Evolutionary conservation across 2,113 vertebrate genomes (phyloP).

Genomic region (Pandion haliaetus): DNA sequence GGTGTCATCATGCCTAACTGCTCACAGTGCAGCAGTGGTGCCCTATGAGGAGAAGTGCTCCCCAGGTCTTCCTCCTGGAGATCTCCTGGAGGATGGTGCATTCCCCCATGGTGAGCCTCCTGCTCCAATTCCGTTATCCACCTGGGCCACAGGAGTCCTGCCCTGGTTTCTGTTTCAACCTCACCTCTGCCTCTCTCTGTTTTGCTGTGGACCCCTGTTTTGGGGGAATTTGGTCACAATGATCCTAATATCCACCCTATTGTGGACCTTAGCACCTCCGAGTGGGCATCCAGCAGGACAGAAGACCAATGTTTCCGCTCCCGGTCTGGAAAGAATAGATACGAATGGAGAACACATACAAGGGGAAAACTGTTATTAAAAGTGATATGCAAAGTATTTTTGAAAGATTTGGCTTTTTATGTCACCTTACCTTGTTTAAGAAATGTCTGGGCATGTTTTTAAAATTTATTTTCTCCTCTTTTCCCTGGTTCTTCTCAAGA

Average conservation of each 20-base stretch:
- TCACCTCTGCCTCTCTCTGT: neutral
- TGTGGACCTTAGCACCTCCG: fast-evolving
- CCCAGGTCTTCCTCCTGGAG: neutral
- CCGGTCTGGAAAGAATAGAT: neutral
- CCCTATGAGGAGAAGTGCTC: neutral
- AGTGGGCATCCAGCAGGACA: neutral
- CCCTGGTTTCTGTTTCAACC: neutral
- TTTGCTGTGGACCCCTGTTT: neutral
- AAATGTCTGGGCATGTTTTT: neutral
- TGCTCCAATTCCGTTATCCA: neutral
- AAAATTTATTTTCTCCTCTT: neutral
- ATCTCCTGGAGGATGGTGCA: neutral
- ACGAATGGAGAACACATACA: neutral
- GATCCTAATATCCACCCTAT: neutral
- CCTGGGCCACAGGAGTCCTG: neutral
- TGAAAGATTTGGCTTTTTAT: neutral
- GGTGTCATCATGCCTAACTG: neutral
- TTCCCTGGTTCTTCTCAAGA: neutral
- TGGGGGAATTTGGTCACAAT: neutral
- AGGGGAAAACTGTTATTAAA: neutral
- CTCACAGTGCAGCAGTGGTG: neutral
- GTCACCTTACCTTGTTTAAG: neutral
- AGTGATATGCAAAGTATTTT: neutral
- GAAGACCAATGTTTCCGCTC: neutral
- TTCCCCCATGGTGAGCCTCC: neutral